Percentiles rank a stretch among this genome's conserved stretches.
phyloP scores from a whole-genome alignment of 1,140 invertebrate genomes.

The Diprion similis region DNA sequence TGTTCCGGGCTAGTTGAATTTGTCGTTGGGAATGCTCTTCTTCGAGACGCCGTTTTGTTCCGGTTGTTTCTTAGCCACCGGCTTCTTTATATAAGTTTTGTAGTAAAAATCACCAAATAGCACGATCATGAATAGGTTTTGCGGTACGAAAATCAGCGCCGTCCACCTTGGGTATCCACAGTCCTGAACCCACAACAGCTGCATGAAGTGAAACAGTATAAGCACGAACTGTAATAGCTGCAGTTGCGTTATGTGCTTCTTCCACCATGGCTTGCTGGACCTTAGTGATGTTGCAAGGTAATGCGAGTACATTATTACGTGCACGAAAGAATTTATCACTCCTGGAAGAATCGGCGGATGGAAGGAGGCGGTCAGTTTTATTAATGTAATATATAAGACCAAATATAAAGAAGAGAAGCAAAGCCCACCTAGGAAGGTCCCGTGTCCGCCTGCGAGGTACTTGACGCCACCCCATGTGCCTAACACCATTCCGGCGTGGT shows the following conservation, averaged over 20 bases:
- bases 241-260: conserved; percentile 76
- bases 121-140: conserved; percentile 78
- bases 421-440: conserved; percentile 60
- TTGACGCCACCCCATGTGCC: conserved; percentile 71
- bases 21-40: conserved; percentile 30
- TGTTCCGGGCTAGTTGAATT: too few species aligned
- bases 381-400: background rate
- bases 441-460: conserved; percentile 65
- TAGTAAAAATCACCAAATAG: conserved; percentile 89
- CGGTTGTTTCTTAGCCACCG: conserved; percentile 15
- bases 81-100: conserved; percentile 72
- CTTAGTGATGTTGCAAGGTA: conserved; percentile 72
- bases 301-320: conserved; percentile 83
- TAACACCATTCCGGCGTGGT: conserved; percentile 80
- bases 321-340: conserved; percentile 76
- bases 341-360: conserved; percentile 60
- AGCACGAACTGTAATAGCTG: conserved; percentile 81
- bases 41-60: conserved; percentile 32
- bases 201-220: conserved; percentile 72
- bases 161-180: conserved; percentile 76
- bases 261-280: conserved; percentile 72
- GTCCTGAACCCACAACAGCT: conserved; percentile 70
- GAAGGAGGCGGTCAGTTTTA: conserved; percentile 2
- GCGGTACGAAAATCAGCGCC: conserved; percentile 68
- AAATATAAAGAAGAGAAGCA: background rate